A percentile compares a stretch with the other conserved stretches of the same genome.
Evolutionary conservation across 2,797 vertebrate genomes (phyloP).

Genomic region (Spondyliosoma cantharus): DNA sequence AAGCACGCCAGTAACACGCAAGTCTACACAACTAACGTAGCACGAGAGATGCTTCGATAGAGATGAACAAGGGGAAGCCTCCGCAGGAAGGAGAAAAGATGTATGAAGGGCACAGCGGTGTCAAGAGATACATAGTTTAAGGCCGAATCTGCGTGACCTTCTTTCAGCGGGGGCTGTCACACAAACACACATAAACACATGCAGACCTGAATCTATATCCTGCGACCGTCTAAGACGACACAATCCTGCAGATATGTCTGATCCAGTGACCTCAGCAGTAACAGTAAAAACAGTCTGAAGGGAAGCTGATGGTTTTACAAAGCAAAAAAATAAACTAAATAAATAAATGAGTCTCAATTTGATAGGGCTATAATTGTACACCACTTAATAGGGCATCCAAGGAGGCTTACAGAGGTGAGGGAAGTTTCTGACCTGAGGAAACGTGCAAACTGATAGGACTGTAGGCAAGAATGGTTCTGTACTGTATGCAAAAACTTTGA

Average conservation of each 20-base stretch:
- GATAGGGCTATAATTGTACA: neutral
- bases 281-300: neutral
- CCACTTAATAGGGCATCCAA: neutral
- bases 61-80: conserved; percentile 5
- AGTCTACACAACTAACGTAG: conserved; percentile 4
- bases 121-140: conserved; percentile 32
- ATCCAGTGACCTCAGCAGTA: neutral
- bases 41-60: conserved; percentile 13
- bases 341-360: neutral
- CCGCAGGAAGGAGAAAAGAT: conserved; percentile 4
- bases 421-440: too few species aligned
- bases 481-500: neutral
- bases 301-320: neutral
- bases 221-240: neutral
- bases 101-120: conserved; percentile 1
- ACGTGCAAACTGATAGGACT: too few species aligned
- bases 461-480: neutral
- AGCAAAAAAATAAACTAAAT: neutral
- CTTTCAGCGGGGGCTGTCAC: neutral
- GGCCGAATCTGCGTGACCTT: neutral
- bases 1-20: conserved; percentile 12
- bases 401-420: neutral
- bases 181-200: conserved; percentile 6
- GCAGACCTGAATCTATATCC: neutral
- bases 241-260: conserved; percentile 11